Conservation (phyloP, 2,888 invertebrate species). For the Philereme vetulata region DNA sequence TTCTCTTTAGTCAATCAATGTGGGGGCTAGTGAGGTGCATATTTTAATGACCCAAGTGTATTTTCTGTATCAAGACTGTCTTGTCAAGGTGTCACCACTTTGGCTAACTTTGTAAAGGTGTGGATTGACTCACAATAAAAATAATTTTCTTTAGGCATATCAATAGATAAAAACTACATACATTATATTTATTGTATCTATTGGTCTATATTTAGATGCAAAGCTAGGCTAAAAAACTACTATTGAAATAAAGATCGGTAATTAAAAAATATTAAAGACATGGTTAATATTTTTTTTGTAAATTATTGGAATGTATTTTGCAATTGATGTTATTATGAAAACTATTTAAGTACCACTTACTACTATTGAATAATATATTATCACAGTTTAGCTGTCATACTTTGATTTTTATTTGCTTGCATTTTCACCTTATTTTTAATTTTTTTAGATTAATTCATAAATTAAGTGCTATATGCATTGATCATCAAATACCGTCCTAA, state of each 20-base stretch:
- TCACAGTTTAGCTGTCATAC: constrained; percentile 10
- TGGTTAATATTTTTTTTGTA: not conserved
- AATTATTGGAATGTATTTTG: constrained; percentile 6
- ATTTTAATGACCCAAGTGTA: not conserved
- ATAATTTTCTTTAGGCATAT: not conserved
- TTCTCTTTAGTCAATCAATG: not conserved
- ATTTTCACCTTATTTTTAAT: not conserved
- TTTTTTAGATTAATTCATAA: too few relatives aligned
- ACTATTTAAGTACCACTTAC: constrained; percentile 10
- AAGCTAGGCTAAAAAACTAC: too few relatives aligned
- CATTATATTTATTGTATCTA: too few relatives aligned
- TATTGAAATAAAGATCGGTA: too few relatives aligned
- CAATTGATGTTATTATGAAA: constrained; percentile 4
- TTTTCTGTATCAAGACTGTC: not conserved
- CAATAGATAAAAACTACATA: too few relatives aligned
- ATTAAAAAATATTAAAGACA: too few relatives aligned
- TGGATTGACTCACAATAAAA: not conserved
- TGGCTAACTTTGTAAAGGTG: not conserved
- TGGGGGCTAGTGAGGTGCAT: not conserved
- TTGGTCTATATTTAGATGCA: too few relatives aligned
- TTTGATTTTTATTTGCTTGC: constrained; percentile 1
- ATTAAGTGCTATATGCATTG: too few relatives aligned
- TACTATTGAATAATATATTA: constrained; percentile 7
- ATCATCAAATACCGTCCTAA: too few relatives aligned
- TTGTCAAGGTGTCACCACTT: not conserved